phyloP scores from a whole-genome alignment of 1,140 invertebrate genomes.

The Hycleus phaleratus region DNA sequence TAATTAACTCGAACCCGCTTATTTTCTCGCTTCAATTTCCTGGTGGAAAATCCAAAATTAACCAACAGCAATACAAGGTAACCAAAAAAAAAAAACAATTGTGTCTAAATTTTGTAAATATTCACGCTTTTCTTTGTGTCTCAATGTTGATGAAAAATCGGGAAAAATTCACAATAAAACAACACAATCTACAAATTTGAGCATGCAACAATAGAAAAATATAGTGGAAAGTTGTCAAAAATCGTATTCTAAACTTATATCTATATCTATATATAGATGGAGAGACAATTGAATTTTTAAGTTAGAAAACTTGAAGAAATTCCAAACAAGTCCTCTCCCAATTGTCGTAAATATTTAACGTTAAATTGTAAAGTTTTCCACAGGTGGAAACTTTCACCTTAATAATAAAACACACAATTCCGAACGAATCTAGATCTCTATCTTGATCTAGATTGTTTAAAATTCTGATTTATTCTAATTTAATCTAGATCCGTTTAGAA shows the following conservation, averaged over 20 bases:
- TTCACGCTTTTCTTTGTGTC: background rate
- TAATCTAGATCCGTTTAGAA: background rate
- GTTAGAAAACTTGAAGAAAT: too few relatives aligned
- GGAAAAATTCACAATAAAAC: background rate
- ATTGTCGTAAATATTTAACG: too few relatives aligned
- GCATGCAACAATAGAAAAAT: background rate
- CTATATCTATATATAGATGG: too few relatives aligned
- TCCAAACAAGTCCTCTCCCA: too few relatives aligned
- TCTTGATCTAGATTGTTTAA: background rate
- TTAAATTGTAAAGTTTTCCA: too few relatives aligned
- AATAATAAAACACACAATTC: too few relatives aligned
- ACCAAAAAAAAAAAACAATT: background rate
- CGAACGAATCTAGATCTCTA: too few relatives aligned
- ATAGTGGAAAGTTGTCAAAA: background rate
- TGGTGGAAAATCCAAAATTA: slow-evolving; percentile 16
- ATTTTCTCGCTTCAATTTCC: slow-evolving; percentile 17
- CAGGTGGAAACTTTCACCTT: too few relatives aligned
- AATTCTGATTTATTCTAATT: too few relatives aligned
- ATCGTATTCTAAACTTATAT: too few relatives aligned
- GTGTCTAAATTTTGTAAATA: background rate
- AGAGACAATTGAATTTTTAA: too few relatives aligned
- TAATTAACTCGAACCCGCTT: slow-evolving; percentile 9
- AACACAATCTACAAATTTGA: background rate
- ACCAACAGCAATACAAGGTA: slow-evolving; percentile 31
- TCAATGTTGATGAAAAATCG: background rate